These are phyloP conservation scores for Patiria miniata DNA, from an alignment of 35 echinoderm and acorn worm genomes.

Conservation along the genomic window DNA sequence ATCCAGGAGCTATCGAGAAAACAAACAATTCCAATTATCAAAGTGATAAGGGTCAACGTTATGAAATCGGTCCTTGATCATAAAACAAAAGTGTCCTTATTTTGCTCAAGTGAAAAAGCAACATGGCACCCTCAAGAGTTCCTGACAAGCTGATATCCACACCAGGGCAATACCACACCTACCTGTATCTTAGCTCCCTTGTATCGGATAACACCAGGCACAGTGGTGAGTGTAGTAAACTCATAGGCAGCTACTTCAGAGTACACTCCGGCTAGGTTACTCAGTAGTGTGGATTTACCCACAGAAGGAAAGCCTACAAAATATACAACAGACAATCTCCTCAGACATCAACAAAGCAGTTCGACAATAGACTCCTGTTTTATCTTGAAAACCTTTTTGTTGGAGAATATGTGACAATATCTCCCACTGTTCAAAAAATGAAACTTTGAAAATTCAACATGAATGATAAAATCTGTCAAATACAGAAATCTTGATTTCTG, in stretches of 20 bases:
- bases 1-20: slow-evolving; percentile 84
- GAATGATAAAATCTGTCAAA: no score
- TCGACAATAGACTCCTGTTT: no score
- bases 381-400: no score
- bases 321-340: neutral
- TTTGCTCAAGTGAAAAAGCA: neutral
- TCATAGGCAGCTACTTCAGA: slow-evolving; percentile 99
- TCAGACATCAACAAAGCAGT: no score
- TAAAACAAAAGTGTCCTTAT: neutral
- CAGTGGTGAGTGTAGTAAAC: slow-evolving; percentile 97
- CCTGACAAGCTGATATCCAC: neutral
- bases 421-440: no score
- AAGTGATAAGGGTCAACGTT: neutral
- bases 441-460: no score
- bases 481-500: no score
- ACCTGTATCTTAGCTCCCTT: slow-evolving; percentile 99
- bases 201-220: slow-evolving; percentile 97
- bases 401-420: no score
- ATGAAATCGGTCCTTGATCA: neutral
- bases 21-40: neutral
- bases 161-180: neutral
- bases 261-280: slow-evolving; percentile 96
- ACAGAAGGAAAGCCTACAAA: slow-evolving; percentile 93
- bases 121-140: neutral
- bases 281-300: slow-evolving; percentile 94